These are phyloP conservation scores for Nomada ferruginata DNA, from an alignment of 2,888 invertebrate species.

Conservation along the genomic window DNA sequence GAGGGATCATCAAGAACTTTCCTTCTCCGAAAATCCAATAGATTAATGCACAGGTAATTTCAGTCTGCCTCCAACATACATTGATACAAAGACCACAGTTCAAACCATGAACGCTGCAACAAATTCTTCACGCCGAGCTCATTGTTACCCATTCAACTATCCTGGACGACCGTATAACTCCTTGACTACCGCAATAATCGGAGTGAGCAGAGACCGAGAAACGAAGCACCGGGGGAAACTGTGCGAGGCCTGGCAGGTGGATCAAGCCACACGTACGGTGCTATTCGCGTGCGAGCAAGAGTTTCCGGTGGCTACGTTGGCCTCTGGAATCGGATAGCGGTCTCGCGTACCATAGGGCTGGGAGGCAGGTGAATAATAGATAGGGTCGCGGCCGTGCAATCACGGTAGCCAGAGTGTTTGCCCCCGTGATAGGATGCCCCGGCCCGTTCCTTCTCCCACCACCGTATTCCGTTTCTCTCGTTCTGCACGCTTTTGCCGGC, in stretches of 20 bases:
- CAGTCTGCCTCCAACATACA: too few relatives aligned
- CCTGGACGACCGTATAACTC: too few relatives aligned
- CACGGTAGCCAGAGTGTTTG: constrained; percentile 82
- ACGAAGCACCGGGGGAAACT: background rate
- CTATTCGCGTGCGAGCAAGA: constrained; percentile 44
- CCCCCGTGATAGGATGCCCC: constrained; percentile 80
- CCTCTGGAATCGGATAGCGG: constrained; percentile 39
- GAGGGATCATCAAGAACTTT: too few relatives aligned
- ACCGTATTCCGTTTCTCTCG: constrained; percentile 46
- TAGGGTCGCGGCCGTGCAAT: constrained; percentile 83
- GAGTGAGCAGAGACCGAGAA: background rate
- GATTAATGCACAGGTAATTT: too few relatives aligned
- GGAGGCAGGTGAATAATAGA: constrained; percentile 82
- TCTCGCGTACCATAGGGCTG: constrained; percentile 49
- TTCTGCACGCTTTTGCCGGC: constrained; percentile 54
- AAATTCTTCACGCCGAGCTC: too few relatives aligned
- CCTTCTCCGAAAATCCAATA: too few relatives aligned
- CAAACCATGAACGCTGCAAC: too few relatives aligned
- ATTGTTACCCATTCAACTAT: too few relatives aligned
- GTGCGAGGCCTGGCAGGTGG: constrained; percentile 14
- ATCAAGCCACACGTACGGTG: constrained; percentile 7
- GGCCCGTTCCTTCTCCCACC: constrained; percentile 56
- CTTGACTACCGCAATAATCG: too few relatives aligned
- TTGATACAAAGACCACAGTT: too few relatives aligned
- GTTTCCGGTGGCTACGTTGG: constrained; percentile 26